Percentiles rank a stretch among this genome's conserved stretches.
phyloP scores from a whole-genome alignment of 2,797 vertebrate species.

The Premnoplex brunnescens region DNA sequence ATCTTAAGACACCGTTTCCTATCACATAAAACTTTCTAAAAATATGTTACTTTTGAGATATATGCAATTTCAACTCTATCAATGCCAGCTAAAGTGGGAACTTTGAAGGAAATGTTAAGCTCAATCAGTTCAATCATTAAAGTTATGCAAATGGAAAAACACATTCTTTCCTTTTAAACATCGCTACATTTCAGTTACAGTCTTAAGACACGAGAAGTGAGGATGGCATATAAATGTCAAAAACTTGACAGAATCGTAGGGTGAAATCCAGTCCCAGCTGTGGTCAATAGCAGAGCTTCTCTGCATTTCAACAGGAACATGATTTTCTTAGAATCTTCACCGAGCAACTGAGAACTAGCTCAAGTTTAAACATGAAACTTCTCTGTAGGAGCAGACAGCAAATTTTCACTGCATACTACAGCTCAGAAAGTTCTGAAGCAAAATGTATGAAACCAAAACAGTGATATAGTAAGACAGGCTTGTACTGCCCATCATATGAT shows the following conservation, averaged over 20 bases:
- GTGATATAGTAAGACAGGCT: neutral
- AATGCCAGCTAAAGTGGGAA: conserved; percentile 35
- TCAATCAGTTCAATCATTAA: conserved; percentile 33
- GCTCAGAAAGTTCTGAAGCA: neutral
- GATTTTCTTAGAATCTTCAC: neutral
- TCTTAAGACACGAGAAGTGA: neutral
- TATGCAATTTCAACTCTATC: neutral
- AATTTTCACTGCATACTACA: neutral
- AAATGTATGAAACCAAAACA: neutral
- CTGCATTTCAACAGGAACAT: neutral
- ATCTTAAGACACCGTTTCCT: conserved; percentile 6
- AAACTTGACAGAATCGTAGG: neutral
- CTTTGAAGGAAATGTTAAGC: conserved; percentile 27
- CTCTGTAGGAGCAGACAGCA: neutral
- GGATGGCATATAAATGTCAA: neutral
- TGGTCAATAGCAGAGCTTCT: conserved; percentile 9
- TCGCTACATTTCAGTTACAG: neutral
- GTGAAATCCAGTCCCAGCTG: conserved; percentile 9
- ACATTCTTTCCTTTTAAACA: neutral
- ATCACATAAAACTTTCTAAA: conserved; percentile 13
- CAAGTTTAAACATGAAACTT: neutral
- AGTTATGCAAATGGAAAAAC: conserved; percentile 46
- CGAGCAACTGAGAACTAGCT: neutral
- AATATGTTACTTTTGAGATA: conserved; percentile 49
- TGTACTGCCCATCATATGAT: neutral